Percentiles rank a stretch among this genome's conserved stretches.
phyloP scores from a whole-genome alignment of 2,888 invertebrate genomes.

The Chymomyza procnemis region DNA sequence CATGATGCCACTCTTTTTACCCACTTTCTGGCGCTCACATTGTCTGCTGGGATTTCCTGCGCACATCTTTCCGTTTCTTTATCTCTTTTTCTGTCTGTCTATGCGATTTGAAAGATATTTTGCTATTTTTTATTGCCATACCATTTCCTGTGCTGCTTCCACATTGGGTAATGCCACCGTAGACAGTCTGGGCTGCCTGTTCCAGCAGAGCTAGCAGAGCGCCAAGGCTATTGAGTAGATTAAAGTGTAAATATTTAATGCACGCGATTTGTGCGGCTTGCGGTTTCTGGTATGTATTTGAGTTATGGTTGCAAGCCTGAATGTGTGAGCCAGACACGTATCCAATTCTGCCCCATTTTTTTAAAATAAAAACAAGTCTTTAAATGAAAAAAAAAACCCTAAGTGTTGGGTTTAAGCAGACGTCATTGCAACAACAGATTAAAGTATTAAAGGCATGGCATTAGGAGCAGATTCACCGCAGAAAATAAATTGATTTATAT shows the following conservation, averaged over 20 bases:
- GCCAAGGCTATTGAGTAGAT: conserved; percentile 67
- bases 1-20: neutral
- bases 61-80: neutral
- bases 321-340: neutral
- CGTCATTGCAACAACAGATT: no score
- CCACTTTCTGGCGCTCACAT: conserved; percentile 14
- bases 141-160: conserved; percentile 31
- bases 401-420: no score
- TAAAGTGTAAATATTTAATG: conserved; percentile 70
- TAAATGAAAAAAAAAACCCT: neutral
- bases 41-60: conserved; percentile 1
- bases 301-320: conserved; percentile 45
- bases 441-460: no score
- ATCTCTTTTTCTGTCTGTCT: conserved; percentile 18
- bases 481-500: no score
- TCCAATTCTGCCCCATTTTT: neutral
- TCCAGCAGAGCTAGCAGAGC: conserved; percentile 25
- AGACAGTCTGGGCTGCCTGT: neutral
- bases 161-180: neutral
- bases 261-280: conserved; percentile 60
- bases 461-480: no score
- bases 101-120: conserved; percentile 69
- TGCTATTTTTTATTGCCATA: conserved; percentile 68
- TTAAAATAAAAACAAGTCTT: neutral
- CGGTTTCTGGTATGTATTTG: conserved; percentile 39